Evolutionary conservation across 2,113 vertebrate genomes (phyloP), one percentile per base, ranked within the genome.

Genomic region (Trematomus loennbergii): DNA sequence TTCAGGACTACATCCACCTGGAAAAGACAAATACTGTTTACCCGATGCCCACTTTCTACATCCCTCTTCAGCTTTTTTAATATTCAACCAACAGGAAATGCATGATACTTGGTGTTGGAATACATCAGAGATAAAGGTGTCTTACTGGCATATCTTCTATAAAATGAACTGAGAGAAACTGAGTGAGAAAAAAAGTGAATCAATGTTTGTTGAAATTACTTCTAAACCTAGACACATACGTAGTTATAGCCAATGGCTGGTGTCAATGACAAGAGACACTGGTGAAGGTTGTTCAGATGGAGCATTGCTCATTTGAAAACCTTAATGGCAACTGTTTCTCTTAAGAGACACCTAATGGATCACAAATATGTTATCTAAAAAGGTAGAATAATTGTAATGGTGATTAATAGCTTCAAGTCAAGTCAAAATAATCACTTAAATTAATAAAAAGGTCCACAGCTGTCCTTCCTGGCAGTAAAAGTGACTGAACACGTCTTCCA

Each of bases 241-340:
- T 29, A 29, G 29, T 29, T 29, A 29, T 29, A 66, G 48, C 16
- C 9, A 45, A 29, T n/a, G 11, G n/a, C 10, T 43, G 10, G 60
- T 40, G 40, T 63, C 11, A 40, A 29, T 29, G 29, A 29, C 1
- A 65, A 57, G 0, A 40, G 58, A 72, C 53, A n/a, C 7, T 17
- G 29, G 9, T 60, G 72, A 79, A 50, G 58, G 69, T 36, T 33
- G 29, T 29, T 29, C 29, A 29, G 57, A 36, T 52, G 3, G 5
- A 49, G 63, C 67, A 63, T n/a, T 33, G 71, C n/a, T 57, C 53
- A 80, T 68, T 66, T 74, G 5, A 78, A 81, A 75, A 13, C 20
- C 10, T 79, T 79, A 72, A 11, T 81, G 80, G 60, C 73, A 43
- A 29, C 52, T 36, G 17, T 33, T 29, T 10, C 49, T 72, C 29